Conservation (phyloP, 2,113 vertebrate genomes). For the Petroica traversi region DNA sequence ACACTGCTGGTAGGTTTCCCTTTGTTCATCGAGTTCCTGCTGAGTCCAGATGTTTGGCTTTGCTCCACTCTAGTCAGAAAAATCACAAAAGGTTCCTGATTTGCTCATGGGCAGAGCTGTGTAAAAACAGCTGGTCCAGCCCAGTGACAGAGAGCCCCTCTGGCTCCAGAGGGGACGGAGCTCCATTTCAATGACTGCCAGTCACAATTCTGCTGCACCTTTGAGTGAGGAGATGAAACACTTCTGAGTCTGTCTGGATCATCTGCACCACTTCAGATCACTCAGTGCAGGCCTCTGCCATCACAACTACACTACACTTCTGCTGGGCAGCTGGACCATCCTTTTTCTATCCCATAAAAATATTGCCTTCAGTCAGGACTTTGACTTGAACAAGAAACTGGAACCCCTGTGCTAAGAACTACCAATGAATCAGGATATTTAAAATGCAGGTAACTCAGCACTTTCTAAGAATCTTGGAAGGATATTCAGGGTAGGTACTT, state of each 20-base stretch:
- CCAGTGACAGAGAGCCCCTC: not conserved
- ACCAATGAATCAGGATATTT: not conserved
- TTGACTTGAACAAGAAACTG: not conserved
- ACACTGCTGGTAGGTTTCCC: not conserved
- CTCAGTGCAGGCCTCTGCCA: not conserved
- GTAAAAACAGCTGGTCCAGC: not conserved
- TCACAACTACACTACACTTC: not conserved
- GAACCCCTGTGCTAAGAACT: not conserved
- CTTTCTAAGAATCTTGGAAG: not conserved
- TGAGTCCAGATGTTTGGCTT: constrained; percentile 1
- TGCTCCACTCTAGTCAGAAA: not conserved
- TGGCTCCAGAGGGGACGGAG: not conserved
- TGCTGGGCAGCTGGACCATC: not conserved
- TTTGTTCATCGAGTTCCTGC: not conserved
- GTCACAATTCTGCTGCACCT: not conserved
- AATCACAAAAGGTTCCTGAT: not conserved
- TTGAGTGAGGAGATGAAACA: not conserved
- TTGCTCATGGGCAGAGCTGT: not conserved
- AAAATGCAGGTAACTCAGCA: not conserved
- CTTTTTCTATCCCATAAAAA: not conserved
- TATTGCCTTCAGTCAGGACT: not conserved
- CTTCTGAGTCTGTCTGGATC: not conserved
- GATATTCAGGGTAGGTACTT: not conserved
- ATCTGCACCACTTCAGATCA: not conserved
- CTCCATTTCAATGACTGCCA: not conserved